Evolutionary conservation across 2,113 vertebrate species (phyloP), one percentile per base, ranked within the genome.

Genomic region (Pituophis catenifer): DNA sequence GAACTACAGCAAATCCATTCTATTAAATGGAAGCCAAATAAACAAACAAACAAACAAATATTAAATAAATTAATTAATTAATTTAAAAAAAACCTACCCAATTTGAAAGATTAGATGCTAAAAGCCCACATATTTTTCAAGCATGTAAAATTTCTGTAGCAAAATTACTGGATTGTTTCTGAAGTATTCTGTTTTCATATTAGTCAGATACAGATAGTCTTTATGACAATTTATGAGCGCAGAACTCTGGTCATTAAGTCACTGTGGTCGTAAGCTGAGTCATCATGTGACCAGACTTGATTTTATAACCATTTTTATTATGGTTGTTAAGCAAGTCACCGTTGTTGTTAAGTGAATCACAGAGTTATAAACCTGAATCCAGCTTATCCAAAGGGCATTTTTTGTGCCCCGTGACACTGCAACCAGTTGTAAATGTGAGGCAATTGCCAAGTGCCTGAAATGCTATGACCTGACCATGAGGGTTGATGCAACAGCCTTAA

Each of bases 1-100:
- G 98, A 48, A 99, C 99, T 13, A 99, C 98, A 89, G 99, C 99
- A 96, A 99, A 99, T 85, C 99, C 99, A 1, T 99, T 99, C 99
- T 99, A 95, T 33, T 90, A 91, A 90, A 95, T 57, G 58, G 0
- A 15, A 58, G 62, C 29, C 10, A 70, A 96, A 62, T 0, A 55
- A 17, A 55, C 44, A 48, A 48, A 48, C 44, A 48, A 48, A 48
- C 44, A 48, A 48, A 48, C 44, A 44, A 44, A 44, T 44, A 48
- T 48, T 1, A 55, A n/a, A 70, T 0, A 70, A 70, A 15, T 15
- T 4, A 15, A 54, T 15, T 15, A 54, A 54, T 15, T 15, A 65
- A 65, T 0, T 48, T 48, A 0, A 48, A 48, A 44, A 65, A n/a
- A 65, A n/a, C 8, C 44, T 48, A 24, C 12, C 12, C 65, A 33